Conservation (phyloP, 2,113 vertebrate species). For the Salvelinus sp. region DNA sequence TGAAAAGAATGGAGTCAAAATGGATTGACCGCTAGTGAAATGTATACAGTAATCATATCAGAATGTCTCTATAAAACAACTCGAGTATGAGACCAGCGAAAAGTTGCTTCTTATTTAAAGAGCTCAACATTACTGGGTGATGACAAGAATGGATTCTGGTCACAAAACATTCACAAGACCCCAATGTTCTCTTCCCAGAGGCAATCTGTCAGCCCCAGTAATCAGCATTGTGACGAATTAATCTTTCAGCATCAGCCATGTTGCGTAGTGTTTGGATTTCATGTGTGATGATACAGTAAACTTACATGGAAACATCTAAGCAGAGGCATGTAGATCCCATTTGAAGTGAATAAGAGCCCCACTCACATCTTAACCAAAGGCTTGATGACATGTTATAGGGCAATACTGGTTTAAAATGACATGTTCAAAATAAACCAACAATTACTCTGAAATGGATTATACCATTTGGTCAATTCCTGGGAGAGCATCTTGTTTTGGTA, state of each 20-base stretch:
- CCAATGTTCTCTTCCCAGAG: neutral
- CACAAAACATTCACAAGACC: constrained; percentile 15
- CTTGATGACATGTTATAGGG: neutral
- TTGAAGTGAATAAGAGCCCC: constrained; percentile 22
- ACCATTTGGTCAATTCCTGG: constrained; percentile 44
- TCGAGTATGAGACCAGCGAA: constrained; percentile 18
- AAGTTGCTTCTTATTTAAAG: constrained; percentile 16
- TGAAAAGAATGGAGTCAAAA: constrained; percentile 35
- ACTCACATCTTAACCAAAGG: constrained; percentile 20
- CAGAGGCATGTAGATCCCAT: constrained; percentile 27
- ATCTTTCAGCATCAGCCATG: constrained; percentile 13
- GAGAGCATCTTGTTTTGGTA: constrained; percentile 51
- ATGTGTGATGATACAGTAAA: constrained; percentile 21
- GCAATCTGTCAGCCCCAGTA: constrained; percentile 6
- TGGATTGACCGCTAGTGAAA: constrained; percentile 35
- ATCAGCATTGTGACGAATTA: neutral
- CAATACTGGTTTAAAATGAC: neutral
- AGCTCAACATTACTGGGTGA: constrained; percentile 16
- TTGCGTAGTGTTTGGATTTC: constrained; percentile 53
- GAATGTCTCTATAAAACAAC: constrained; percentile 36
- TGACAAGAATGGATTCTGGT: constrained; percentile 12
- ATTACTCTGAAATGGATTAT: too few species aligned
- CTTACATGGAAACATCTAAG: constrained; percentile 21
- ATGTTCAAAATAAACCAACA: neutral
- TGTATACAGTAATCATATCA: constrained; percentile 49